Conservation (phyloP, 2,888 invertebrate genomes). For the Sphaeridia pumilis region DNA sequence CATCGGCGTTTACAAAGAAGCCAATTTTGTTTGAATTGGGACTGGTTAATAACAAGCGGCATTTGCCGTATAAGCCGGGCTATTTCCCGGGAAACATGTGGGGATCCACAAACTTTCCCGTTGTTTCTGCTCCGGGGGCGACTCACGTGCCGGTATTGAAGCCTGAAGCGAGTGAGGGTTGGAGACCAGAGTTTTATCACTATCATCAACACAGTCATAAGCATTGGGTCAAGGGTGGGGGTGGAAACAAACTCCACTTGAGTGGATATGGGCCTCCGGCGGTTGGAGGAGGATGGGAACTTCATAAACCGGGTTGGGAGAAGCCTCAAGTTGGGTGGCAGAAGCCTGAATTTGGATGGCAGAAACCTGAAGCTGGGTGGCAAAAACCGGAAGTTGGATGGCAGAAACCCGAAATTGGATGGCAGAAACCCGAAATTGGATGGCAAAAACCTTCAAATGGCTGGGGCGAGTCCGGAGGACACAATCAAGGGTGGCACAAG, state of each 20-base stretch:
- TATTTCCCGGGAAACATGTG: conserved; percentile 14
- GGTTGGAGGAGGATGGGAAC: background rate
- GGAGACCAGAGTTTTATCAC: conserved; percentile 9
- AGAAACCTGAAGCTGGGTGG: background rate
- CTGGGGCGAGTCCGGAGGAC: background rate
- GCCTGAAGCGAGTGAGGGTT: background rate
- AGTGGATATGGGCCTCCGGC: background rate
- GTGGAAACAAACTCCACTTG: background rate
- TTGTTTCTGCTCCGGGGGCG: background rate
- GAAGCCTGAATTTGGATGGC: background rate
- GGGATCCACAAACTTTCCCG: conserved; percentile 7
- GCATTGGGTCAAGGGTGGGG: background rate
- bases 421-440: background rate
- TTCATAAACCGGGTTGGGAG: background rate
- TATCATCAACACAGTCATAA: conserved; percentile 6
- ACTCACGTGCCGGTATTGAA: too few species aligned
- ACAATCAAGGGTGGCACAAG: background rate
- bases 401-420: background rate
- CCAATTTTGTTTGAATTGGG: conserved; percentile 30
- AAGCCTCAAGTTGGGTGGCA: background rate
- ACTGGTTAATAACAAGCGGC: conserved; percentile 21
- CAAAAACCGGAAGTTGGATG: background rate
- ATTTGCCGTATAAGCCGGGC: background rate
- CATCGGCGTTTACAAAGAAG: conserved; percentile 23
- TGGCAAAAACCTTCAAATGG: background rate